Evolutionary conservation across 1,140 invertebrate species (phyloP).

Genomic region (Micrasema longulum): DNA sequence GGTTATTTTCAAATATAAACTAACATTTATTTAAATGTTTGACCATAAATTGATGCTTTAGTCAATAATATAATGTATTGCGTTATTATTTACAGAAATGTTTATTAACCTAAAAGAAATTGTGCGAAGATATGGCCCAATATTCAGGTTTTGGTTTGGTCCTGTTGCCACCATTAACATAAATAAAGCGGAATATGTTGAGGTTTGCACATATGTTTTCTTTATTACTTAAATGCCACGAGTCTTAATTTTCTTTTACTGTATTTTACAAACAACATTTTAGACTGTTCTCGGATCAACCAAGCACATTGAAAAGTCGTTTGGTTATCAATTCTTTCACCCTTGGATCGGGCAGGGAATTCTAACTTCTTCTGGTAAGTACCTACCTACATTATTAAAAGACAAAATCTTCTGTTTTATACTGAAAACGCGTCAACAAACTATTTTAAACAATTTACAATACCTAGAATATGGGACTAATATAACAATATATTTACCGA

Average conservation of each 20-base stretch:
- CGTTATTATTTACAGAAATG: constrained; percentile 10
- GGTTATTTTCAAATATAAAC: too few relatives aligned
- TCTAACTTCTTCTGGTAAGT: constrained; percentile 68
- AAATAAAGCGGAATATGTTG: constrained; percentile 56
- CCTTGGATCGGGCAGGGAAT: constrained; percentile 69
- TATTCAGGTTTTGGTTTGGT: constrained; percentile 56
- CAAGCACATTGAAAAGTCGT: constrained; percentile 70
- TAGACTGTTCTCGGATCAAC: constrained; percentile 68
- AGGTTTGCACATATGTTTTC: constrained; percentile 36
- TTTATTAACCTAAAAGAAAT: constrained; percentile 9
- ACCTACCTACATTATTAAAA: too few relatives aligned
- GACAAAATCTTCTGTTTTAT: too few relatives aligned
- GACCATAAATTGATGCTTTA: too few relatives aligned
- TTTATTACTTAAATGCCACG: too few relatives aligned
- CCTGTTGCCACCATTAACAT: constrained; percentile 54
- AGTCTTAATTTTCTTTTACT: too few relatives aligned
- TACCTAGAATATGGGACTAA: too few relatives aligned
- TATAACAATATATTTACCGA: too few relatives aligned
- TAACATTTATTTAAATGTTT: too few relatives aligned
- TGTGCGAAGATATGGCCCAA: constrained; percentile 49
- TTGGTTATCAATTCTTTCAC: constrained; percentile 69
- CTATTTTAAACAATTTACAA: too few relatives aligned
- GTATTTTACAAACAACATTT: constrained; percentile 31
- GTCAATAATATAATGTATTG: too few relatives aligned
- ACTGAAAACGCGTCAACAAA: too few relatives aligned